Base-by-base conservation (phyloP, 2,113 vertebrate genomes). In the Columba janthina region DNA sequence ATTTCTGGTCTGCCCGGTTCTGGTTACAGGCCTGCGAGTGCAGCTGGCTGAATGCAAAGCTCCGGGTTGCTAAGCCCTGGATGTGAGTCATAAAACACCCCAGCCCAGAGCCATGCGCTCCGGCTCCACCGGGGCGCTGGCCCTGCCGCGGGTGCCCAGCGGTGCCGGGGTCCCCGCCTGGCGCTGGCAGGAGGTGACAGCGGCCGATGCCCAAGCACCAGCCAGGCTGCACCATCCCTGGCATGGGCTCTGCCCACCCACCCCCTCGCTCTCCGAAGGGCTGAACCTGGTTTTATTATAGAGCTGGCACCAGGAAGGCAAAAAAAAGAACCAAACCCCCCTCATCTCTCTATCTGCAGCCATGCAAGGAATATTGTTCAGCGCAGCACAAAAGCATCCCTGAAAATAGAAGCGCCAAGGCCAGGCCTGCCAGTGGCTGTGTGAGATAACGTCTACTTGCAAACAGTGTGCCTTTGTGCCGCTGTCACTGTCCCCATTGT, bases 391-490 rank as follows among this genome's bases (percentile, higher is more conserved):
- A 99, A 99, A 98, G 98, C 98, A 97, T 98, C 98, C 98, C 99
- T 99, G 99, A 99, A 98, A 99, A 99, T 99, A 99, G 99, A 98
- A 98, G 98, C 98, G 96, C 98, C 98, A 97, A 98, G 98, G 98
- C 95, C 96, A 98, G 98, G 99, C 97, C 99, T 99, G 99, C 99
- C 99, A 99, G 98, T 99, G 99, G 98, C 98, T 99, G 98, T 99
- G 99, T 99, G 99, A 99, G 99, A 99, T 99, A 99, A 99, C 99
- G 99, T 99, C 99, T 99, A 98, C 99, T 98, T 97, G 98, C 99
- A 99, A 99, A 99, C 99, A 99, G 98, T 98, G 98, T 95, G 98
- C 98, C 98, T 99, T 99, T 99, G 99, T 99, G 98, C 98, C 98
- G 98, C 99, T 99, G 99, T 99, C 99, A 99, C 98, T 99, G 98